Evolutionary conservation across 2,113 vertebrate species (phyloP).

Genomic region (Tapirus terrestris): DNA sequence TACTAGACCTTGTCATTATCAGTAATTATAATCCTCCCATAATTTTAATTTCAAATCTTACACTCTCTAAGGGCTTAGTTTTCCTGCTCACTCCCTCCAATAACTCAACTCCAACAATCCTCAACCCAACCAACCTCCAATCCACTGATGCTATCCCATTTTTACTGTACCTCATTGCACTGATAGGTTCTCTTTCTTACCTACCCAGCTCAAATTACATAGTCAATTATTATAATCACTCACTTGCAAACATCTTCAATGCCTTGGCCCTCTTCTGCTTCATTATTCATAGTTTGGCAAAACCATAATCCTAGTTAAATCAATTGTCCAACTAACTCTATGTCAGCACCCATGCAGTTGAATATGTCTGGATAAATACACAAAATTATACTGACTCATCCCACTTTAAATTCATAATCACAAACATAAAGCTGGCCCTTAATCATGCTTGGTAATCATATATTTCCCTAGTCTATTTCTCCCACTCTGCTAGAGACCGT

Average conservation of each 20-base stretch:
- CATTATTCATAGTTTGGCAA: background rate
- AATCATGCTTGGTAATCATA: conserved; percentile 1
- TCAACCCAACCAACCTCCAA: background rate
- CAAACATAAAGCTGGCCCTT: background rate
- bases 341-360: background rate
- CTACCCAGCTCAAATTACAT: background rate
- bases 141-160: background rate
- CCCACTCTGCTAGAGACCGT: background rate
- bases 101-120: background rate
- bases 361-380: conserved; percentile 16
- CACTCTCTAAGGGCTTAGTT: background rate
- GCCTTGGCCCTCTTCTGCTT: background rate
- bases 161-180: background rate
- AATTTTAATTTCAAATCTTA: background rate
- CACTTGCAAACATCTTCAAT: background rate
- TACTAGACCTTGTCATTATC: background rate
- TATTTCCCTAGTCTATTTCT: background rate
- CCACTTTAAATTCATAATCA: conserved; percentile 20
- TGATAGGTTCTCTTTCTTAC: background rate
- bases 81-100: background rate
- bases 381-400: background rate
- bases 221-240: background rate
- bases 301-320: conserved; percentile 39
- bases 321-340: background rate
- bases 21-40: background rate